A percentile compares a stretch with the other conserved stretches of the same genome.
phyloP scores from a whole-genome alignment of 2,113 vertebrate genomes.

The Empidonax traillii region DNA sequence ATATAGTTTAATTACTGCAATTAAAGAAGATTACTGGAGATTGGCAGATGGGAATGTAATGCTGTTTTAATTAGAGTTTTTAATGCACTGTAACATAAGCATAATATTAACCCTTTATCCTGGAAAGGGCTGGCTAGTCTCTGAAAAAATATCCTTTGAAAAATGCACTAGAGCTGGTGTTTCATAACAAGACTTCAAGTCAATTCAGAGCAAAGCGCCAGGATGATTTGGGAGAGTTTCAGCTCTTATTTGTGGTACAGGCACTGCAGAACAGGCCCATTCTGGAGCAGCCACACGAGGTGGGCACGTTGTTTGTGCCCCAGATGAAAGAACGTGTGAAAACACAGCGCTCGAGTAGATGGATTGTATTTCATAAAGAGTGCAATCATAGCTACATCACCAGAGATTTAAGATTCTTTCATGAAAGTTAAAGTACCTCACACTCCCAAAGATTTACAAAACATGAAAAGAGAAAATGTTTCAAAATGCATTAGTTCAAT shows the following conservation, averaged over 20 bases:
- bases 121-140: constrained; percentile 84
- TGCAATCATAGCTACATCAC: constrained; percentile 37
- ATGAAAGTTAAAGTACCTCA: constrained; percentile 53
- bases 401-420: constrained; percentile 54
- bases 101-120: constrained; percentile 99
- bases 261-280: not conserved
- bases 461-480: constrained; percentile 59
- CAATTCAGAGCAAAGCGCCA: not conserved
- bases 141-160: constrained; percentile 69
- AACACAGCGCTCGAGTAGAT: constrained; percentile 9
- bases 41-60: constrained; percentile 99
- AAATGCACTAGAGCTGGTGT: constrained; percentile 60
- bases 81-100: constrained; percentile 99
- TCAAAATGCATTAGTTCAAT: constrained; percentile 61
- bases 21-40: constrained; percentile 99
- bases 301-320: not conserved
- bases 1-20: constrained; percentile 99
- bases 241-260: not conserved
- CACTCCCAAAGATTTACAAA: constrained; percentile 59
- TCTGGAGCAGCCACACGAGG: constrained; percentile 5
- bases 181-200: constrained; percentile 52
- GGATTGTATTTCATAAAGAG: constrained; percentile 56
- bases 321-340: not conserved
- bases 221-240: constrained; percentile 8
- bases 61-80: constrained; percentile 99